Conservation (phyloP, 92 coral and sea anemone genomes). For the Blastomussa wellsi region DNA sequence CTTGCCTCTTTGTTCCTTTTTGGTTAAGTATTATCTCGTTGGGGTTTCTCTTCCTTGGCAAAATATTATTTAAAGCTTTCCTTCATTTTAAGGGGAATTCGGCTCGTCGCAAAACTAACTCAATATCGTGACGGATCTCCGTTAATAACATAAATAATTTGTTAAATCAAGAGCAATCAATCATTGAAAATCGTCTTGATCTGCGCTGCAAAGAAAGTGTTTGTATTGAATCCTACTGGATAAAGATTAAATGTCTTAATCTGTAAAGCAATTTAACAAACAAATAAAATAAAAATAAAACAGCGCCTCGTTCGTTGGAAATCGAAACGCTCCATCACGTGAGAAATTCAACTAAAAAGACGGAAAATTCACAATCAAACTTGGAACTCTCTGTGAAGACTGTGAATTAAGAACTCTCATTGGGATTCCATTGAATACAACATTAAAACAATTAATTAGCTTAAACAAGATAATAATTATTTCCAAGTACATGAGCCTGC, state of each 20-base stretch:
- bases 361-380: neutral
- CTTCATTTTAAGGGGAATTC: no score
- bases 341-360: neutral
- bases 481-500: slow-evolving; percentile 16
- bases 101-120: no score
- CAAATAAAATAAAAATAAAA: no score
- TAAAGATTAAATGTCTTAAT: neutral
- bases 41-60: no score
- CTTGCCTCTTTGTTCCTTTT: no score
- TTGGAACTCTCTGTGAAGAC: neutral
- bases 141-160: neutral
- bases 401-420: neutral
- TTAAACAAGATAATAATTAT: neutral
- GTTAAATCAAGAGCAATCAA: neutral
- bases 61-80: no score
- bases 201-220: neutral
- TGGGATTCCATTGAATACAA: slow-evolving; percentile 1
- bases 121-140: no score
- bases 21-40: no score
- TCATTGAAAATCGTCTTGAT: neutral
- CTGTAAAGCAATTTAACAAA: neutral
- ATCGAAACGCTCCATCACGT: neutral
- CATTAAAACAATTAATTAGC: neutral
- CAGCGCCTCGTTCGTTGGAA: neutral
- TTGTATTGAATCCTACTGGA: neutral